Evolutionary conservation across 2,797 vertebrate species (phyloP).

Genomic region (Gadopsis bispinosus): DNA sequence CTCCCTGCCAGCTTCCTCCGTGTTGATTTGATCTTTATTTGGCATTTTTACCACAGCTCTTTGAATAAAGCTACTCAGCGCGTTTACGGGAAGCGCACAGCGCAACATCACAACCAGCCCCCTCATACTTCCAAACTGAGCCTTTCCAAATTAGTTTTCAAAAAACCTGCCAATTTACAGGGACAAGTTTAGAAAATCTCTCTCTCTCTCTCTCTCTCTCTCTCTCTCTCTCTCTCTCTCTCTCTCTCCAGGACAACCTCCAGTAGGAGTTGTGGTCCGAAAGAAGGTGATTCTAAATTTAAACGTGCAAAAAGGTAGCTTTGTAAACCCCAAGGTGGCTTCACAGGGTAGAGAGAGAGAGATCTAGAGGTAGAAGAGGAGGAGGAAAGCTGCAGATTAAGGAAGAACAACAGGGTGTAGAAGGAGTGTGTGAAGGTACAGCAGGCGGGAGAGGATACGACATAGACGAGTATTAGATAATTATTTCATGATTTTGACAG

Average conservation of each 20-base stretch:
- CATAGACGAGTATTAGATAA: background rate
- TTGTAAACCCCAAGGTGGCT: constrained; percentile 78
- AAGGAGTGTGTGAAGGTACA: constrained; percentile 20
- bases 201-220: constrained; percentile 17
- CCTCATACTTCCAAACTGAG: constrained; percentile 70
- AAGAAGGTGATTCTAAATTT: constrained; percentile 84
- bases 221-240: constrained; percentile 25
- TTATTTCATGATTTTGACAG: background rate
- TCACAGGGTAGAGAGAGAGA: constrained; percentile 37
- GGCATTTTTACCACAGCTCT: constrained; percentile 75
- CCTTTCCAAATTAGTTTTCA: constrained; percentile 76
- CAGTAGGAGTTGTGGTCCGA: constrained; percentile 51
- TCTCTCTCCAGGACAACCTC: constrained; percentile 58
- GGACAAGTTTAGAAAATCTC: constrained; percentile 50
- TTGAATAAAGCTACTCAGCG: constrained; percentile 84
- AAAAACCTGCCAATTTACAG: constrained; percentile 77
- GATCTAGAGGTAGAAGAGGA: constrained; percentile 28
- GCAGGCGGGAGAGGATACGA: constrained; percentile 1
- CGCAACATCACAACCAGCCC: constrained; percentile 71
- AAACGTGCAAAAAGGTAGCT: constrained; percentile 85
- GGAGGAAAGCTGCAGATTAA: constrained; percentile 27
- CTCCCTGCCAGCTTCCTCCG: constrained; percentile 58
- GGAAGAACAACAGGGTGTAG: constrained; percentile 28
- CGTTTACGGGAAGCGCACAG: constrained; percentile 82
- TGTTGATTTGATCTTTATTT: constrained; percentile 83